Conservation (phyloP, 2,113 vertebrate species). For the Heliornis fulica region DNA sequence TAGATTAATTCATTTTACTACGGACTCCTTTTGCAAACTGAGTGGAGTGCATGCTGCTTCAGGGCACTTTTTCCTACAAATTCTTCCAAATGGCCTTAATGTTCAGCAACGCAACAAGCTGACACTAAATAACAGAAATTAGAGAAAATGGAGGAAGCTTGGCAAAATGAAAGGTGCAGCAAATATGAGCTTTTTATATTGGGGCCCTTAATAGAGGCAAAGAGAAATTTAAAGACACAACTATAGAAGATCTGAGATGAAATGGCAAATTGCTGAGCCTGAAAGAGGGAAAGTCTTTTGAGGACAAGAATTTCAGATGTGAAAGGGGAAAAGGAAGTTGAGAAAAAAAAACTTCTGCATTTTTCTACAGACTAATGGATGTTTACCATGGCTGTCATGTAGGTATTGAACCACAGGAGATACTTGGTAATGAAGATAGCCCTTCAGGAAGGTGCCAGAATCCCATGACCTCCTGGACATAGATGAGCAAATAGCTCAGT, state of each 20-base stretch:
- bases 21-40: neutral
- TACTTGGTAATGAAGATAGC: neutral
- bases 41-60: neutral
- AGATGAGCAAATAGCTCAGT: neutral
- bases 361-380: neutral
- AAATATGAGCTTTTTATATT: neutral
- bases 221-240: neutral
- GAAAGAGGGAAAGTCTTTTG: neutral
- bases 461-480: neutral
- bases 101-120: neutral
- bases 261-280: neutral
- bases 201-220: neutral
- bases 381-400: neutral
- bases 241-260: neutral
- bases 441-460: neutral
- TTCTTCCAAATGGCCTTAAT: neutral
- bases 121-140: neutral
- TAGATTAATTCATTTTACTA: neutral
- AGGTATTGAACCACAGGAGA: neutral
- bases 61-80: neutral
- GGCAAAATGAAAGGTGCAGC: neutral
- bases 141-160: neutral
- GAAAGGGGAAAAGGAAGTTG: neutral
- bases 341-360: neutral
- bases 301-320: neutral